phyloP scores from a whole-genome alignment of 2,113 vertebrate genomes.

The Hippocampus barbouri region DNA sequence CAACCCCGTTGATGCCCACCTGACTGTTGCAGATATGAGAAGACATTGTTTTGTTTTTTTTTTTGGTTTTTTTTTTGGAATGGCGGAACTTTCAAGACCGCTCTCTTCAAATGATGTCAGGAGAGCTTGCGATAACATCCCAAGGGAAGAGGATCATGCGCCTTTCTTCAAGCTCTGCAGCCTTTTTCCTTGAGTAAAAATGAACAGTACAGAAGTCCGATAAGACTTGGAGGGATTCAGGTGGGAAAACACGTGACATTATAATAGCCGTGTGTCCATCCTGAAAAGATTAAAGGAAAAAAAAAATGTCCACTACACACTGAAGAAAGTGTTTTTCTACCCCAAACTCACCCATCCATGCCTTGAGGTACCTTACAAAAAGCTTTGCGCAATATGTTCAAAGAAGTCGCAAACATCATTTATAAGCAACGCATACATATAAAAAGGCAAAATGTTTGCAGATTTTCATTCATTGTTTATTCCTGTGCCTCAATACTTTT shows the following conservation, averaged over 20 bases:
- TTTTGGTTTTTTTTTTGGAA: too few relatives aligned
- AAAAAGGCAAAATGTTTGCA: too few relatives aligned
- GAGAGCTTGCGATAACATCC: conserved; percentile 15
- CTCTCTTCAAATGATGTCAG: conserved; percentile 6
- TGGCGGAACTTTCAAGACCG: too few relatives aligned
- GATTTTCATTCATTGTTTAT: not conserved
- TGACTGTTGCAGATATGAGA: conserved; percentile 3
- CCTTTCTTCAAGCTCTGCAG: conserved; percentile 33
- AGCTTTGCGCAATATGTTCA: too few relatives aligned
- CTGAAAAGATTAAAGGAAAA: not conserved
- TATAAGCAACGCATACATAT: too few relatives aligned
- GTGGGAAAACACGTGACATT: not conserved
- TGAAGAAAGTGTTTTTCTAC: not conserved
- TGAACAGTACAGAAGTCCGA: conserved; percentile 34
- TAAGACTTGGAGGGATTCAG: conserved; percentile 36
- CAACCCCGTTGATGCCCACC: conserved; percentile 26
- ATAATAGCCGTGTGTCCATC: not conserved
- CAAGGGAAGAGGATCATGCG: conserved; percentile 17
- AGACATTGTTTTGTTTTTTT: too few relatives aligned
- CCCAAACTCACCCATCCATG: too few relatives aligned
- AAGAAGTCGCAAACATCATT: too few relatives aligned
- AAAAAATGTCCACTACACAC: not conserved
- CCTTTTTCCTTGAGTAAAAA: conserved; percentile 51
- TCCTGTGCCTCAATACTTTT: not conserved
- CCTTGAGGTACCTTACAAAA: too few relatives aligned